Evolutionary conservation across 2,888 invertebrate species (phyloP).

Genomic region (Omphaloscelis lunosa): DNA sequence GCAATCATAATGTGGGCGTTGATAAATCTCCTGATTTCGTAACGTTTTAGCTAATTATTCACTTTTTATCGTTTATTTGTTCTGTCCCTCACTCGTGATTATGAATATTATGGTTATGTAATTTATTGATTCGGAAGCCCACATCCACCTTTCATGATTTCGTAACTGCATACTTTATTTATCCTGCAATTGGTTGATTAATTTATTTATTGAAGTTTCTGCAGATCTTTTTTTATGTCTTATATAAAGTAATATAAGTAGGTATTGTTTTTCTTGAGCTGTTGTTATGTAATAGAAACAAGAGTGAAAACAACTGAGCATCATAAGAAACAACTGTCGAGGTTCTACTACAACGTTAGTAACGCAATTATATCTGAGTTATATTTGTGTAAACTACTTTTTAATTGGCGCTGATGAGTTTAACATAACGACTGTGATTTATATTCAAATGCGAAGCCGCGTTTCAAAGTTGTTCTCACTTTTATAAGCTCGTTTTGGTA

Average conservation of each 20-base stretch:
- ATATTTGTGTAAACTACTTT: conserved; percentile 46
- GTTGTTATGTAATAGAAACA: not conserved
- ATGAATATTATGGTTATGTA: conserved; percentile 31
- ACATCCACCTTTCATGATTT: conserved; percentile 9
- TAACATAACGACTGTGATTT: conserved; percentile 47
- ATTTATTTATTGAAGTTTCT: not conserved
- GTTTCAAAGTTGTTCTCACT: conserved; percentile 35
- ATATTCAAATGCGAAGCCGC: conserved; percentile 36
- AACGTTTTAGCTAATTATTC: conserved; percentile 38
- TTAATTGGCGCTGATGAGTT: conserved; percentile 45
- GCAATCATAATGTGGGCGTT: conserved; percentile 54
- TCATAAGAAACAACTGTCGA: conserved; percentile 30
- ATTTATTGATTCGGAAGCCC: conserved; percentile 18
- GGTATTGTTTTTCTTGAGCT: conserved; percentile 7
- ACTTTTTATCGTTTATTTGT: conserved; percentile 34
- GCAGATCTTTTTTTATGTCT: not conserved
- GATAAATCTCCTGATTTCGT: conserved; percentile 52
- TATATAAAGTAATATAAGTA: not conserved
- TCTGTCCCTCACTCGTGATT: conserved; percentile 6
- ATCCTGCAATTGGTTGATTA: not conserved
- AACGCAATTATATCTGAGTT: conserved; percentile 38
- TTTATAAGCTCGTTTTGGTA: conserved; percentile 30
- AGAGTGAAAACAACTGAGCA: conserved; percentile 18
- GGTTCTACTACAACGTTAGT: conserved; percentile 23
- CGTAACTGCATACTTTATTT: conserved; percentile 9